Percentiles rank a stretch among this genome's conserved stretches.
Evolutionary conservation across 2,888 invertebrate species (phyloP).

Genomic region (Calliphora vomitoria): DNA sequence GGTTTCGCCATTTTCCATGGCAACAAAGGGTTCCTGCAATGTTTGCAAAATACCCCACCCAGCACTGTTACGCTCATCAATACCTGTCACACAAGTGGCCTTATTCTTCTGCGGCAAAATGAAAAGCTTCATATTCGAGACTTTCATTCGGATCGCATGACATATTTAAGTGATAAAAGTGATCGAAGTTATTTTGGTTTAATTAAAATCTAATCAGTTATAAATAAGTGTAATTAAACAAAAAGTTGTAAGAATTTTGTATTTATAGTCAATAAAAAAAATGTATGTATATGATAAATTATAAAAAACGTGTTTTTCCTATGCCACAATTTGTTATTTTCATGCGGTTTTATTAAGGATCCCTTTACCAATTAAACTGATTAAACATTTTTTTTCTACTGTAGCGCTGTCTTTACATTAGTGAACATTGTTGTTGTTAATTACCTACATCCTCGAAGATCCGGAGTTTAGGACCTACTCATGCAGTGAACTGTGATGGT

Average conservation of each 20-base stretch:
- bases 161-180: constrained; percentile 86
- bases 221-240: constrained; percentile 22
- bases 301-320: too few relatives aligned
- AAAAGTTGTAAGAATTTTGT: constrained; percentile 6
- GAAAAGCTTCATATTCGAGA: constrained; percentile 90
- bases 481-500: too few relatives aligned
- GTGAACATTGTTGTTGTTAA: too few relatives aligned
- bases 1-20: constrained; percentile 90
- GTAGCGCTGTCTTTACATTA: too few relatives aligned
- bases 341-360: too few relatives aligned
- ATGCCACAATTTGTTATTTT: too few relatives aligned
- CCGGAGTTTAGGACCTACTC: too few relatives aligned
- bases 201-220: constrained; percentile 85
- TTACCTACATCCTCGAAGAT: too few relatives aligned
- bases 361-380: too few relatives aligned
- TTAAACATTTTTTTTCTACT: too few relatives aligned
- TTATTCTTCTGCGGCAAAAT: constrained; percentile 87
- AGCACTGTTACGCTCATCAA: constrained; percentile 87
- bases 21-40: constrained; percentile 88
- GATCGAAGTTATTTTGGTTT: constrained; percentile 94
- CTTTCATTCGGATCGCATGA: constrained; percentile 84
- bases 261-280: constrained; percentile 42
- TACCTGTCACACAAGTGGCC: constrained; percentile 90
- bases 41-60: constrained; percentile 89
- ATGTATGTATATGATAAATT: constrained; percentile 7